A percentile compares a stretch with the other conserved stretches of the same genome.
These are phyloP conservation scores for Hydrolagus affinis DNA, from an alignment of 2,113 vertebrate genomes.

Conservation along the genomic window DNA sequence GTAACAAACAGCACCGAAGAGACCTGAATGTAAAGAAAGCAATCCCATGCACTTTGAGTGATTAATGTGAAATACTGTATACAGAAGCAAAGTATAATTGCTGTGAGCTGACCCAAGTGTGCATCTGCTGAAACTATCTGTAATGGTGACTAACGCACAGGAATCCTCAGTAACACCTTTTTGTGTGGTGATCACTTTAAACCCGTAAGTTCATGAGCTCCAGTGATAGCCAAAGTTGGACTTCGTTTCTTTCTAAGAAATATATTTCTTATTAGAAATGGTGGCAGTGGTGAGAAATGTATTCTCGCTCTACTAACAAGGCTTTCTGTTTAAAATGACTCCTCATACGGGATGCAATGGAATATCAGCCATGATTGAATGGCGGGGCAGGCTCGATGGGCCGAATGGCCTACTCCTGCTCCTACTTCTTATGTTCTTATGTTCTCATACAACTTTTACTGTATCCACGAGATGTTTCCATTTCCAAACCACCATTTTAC, in stretches of 20 bases:
- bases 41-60: too few relatives aligned
- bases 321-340: neutral
- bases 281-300: neutral
- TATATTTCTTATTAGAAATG: neutral
- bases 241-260: neutral
- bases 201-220: slow-evolving; percentile 29
- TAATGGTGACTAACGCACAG: slow-evolving; percentile 21
- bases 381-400: too few relatives aligned
- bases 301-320: neutral
- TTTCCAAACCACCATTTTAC: neutral
- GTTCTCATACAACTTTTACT: neutral
- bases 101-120: neutral
- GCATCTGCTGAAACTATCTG: neutral
- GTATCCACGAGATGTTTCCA: neutral
- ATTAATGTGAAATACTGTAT: neutral
- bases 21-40: neutral
- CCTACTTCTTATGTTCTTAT: too few relatives aligned
- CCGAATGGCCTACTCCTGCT: too few relatives aligned
- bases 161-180: slow-evolving; percentile 27
- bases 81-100: neutral
- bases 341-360: too few relatives aligned
- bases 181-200: slow-evolving; percentile 30
- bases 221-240: neutral
- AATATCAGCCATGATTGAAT: too few relatives aligned
- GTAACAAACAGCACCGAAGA: neutral